These are phyloP conservation scores for Rhopalosiphum maidis DNA, from an alignment of 1,140 invertebrate genomes.

Conservation along the genomic window DNA sequence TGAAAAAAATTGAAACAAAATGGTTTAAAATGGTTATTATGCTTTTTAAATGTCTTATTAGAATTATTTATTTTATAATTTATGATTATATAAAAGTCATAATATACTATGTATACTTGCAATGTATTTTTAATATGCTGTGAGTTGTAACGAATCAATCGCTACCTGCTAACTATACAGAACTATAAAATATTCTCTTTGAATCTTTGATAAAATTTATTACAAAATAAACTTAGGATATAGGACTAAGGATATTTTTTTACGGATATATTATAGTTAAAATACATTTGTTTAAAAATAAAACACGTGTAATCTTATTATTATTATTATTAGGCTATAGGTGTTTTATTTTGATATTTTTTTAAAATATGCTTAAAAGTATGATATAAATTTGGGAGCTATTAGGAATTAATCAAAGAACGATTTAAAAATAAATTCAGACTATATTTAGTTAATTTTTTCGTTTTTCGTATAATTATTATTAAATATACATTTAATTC, in stretches of 20 bases:
- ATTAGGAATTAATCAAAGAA: background rate
- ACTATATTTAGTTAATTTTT: background rate
- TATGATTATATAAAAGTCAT: background rate
- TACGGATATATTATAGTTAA: background rate
- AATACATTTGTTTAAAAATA: background rate
- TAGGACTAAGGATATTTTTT: background rate
- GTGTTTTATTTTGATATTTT: background rate
- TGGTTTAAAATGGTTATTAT: background rate
- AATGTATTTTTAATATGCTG: background rate
- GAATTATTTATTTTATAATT: background rate
- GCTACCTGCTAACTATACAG: background rate
- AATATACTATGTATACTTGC: background rate
- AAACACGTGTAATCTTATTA: background rate
- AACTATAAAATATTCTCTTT: too few species aligned
- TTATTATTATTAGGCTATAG: background rate
- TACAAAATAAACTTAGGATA: too few species aligned
- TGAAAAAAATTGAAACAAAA: background rate
- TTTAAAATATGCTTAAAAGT: background rate
- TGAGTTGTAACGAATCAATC: background rate
- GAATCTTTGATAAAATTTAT: too few species aligned
- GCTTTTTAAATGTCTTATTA: background rate
- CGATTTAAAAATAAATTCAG: background rate
- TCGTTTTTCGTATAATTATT: background rate
- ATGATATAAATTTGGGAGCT: background rate
- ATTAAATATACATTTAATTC: background rate